Evolutionary conservation across 2,888 invertebrate genomes (phyloP), one percentile per base, ranked within the genome.

Genomic region (Rhogogaster chlorosoma): DNA sequence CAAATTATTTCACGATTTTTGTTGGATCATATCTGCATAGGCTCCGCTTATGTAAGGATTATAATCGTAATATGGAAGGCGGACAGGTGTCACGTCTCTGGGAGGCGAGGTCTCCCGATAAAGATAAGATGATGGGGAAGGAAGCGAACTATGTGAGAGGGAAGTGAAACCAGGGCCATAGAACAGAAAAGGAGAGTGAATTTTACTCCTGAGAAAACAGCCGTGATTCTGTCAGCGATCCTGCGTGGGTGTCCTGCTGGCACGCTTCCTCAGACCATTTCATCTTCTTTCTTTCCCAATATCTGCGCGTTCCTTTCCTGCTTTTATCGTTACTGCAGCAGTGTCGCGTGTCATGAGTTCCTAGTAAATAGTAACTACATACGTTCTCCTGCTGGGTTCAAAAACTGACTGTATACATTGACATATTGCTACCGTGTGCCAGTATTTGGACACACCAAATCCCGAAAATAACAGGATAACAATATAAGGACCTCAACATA

Each of bases 161-260:
- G 12, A 64, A 67, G 3, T 45, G 45, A 4, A 3, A 29, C 18
- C 67, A 67, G 67, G 32, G 32, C 67, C 32, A 67, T 67, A 32
- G 32, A 32, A 32, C 9, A 29, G 67, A 32, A 12, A n/a, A 53
- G 18, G 32, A 77, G 18, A 77, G 10, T 22, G 22, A 12, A 73
- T 73, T n/a, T n/a, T 22, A 73, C 71, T 85, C 84, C 84, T 86
- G 87, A 86, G 87, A 89, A 89, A 88, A 89, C 85, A 88, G 83
- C 86, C 86, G 89, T 90, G 87, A 90, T 90, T 91, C 90, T 89
- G 70, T 91, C 90, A 84, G 86, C 90, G 83, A 12, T 53, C 86
- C 57, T 42, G 73, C 82, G 77, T 42, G 87, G 85, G 84, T 86
- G 84, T 85, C 77, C 78, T 83, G 83, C 83, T 83, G 83, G 83